Evolutionary conservation across 2,797 vertebrate species (phyloP).

Genomic region (Podarcis lilfordi): DNA sequence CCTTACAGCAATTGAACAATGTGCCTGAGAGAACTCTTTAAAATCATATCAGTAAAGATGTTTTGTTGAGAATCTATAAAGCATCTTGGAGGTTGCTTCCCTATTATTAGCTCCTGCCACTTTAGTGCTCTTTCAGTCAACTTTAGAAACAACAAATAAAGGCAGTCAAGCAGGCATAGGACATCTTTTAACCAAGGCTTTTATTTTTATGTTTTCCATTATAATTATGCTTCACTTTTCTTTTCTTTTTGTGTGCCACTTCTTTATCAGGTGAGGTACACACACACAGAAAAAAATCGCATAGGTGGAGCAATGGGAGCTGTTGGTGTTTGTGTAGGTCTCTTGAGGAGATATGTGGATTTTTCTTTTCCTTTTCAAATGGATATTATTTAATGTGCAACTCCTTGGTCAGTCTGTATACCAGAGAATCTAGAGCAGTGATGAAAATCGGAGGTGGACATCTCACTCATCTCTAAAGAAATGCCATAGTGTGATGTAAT

Average conservation of each 20-base stretch:
- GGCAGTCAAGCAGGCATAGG: slow-evolving; percentile 47
- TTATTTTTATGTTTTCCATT: accelerated
- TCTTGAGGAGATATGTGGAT: not conserved
- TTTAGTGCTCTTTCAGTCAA: slow-evolving; percentile 57
- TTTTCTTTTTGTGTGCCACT: not conserved
- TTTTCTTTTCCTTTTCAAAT: not conserved
- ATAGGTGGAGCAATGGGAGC: not conserved
- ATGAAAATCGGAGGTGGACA: not conserved
- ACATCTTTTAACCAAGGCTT: slow-evolving; percentile 54
- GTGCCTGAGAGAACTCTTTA: slow-evolving; percentile 72
- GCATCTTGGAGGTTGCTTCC: slow-evolving; percentile 56
- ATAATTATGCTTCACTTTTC: not conserved
- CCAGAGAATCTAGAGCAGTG: not conserved
- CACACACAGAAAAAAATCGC: not conserved
- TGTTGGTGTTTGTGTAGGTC: not conserved
- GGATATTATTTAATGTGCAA: not conserved
- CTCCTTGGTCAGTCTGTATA: not conserved
- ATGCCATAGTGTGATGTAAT: not conserved
- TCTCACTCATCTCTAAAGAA: not conserved
- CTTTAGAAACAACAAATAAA: slow-evolving; percentile 56
- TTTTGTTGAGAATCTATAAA: slow-evolving; percentile 74
- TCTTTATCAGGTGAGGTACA: not conserved
- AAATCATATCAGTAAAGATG: slow-evolving; percentile 77
- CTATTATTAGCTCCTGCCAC: slow-evolving; percentile 65
- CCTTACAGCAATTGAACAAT: slow-evolving; percentile 67